These are phyloP conservation scores for Germaria angustata DNA, from an alignment of 2,888 invertebrate genomes.

Conservation along the genomic window DNA sequence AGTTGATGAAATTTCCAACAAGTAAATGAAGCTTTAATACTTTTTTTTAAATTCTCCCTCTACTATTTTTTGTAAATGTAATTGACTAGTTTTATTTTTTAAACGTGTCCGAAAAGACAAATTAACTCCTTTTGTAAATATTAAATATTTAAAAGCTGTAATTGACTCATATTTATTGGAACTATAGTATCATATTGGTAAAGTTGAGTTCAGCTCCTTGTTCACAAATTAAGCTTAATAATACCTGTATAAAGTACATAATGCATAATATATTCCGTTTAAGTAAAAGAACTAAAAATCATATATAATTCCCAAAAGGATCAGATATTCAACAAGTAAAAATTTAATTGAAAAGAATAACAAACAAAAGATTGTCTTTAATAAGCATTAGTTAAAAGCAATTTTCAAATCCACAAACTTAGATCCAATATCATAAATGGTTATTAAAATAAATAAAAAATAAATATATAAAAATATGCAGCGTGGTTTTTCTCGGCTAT, in stretches of 20 bases:
- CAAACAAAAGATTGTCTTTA: not conserved
- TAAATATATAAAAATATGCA: too few relatives aligned
- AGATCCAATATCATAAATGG: too few relatives aligned
- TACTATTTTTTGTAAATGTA: not conserved
- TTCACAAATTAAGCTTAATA: constrained; percentile 18
- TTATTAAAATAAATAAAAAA: too few relatives aligned
- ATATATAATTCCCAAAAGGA: constrained; percentile 3
- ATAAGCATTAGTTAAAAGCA: too few relatives aligned
- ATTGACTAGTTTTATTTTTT: constrained; percentile 28
- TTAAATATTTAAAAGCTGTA: not conserved
- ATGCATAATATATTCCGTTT: not conserved
- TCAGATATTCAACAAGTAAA: not conserved
- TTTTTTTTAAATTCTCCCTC: too few relatives aligned
- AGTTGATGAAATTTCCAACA: too few relatives aligned
- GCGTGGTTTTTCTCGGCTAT: too few relatives aligned
- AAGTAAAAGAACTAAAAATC: too few relatives aligned
- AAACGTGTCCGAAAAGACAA: constrained; percentile 51
- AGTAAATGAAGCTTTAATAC: too few relatives aligned
- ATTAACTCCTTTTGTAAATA: not conserved
- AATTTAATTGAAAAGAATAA: not conserved
- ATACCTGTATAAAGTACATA: not conserved
- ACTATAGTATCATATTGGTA: constrained; percentile 24
- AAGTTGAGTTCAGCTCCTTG: constrained; percentile 30
- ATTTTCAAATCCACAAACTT: too few relatives aligned
- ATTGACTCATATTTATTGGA: too few relatives aligned